A percentile compares a stretch with the other conserved stretches of the same genome.
phyloP scores from a whole-genome alignment of 2,113 vertebrate genomes.

The Fulica atra region DNA sequence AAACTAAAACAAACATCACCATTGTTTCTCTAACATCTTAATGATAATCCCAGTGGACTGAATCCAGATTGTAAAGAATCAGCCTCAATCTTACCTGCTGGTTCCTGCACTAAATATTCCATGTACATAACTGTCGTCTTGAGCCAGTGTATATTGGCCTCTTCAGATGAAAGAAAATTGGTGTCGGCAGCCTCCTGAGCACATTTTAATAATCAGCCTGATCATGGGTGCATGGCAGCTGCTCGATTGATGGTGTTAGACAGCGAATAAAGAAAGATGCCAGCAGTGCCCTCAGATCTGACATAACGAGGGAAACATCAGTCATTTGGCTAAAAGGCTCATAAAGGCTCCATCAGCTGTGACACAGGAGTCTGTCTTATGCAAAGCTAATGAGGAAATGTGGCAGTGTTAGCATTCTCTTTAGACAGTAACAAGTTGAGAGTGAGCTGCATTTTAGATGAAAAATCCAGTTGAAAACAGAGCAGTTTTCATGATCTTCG shows the following conservation, averaged over 20 bases:
- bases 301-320: constrained; percentile 81
- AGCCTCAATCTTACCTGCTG: constrained; percentile 53
- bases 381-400: constrained; percentile 80
- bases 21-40: not conserved
- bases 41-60: not conserved
- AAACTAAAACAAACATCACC: not conserved
- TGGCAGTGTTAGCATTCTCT: constrained; percentile 69
- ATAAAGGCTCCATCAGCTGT: constrained; percentile 79
- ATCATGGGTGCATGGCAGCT: constrained; percentile 79
- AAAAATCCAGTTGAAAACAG: constrained; percentile 60
- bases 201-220: constrained; percentile 82
- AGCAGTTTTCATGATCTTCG: constrained; percentile 6
- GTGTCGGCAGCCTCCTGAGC: constrained; percentile 72
- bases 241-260: constrained; percentile 79
- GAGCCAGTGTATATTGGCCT: constrained; percentile 66
- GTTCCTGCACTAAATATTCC: constrained; percentile 58
- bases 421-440: constrained; percentile 73
- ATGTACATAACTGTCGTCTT: constrained; percentile 46
- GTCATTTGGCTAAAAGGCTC: constrained; percentile 83
- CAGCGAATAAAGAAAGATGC: constrained; percentile 81
- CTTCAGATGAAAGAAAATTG: constrained; percentile 77
- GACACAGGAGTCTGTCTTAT: constrained; percentile 76
- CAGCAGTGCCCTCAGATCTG: constrained; percentile 80
- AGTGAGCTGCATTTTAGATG: constrained; percentile 69
- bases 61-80: not conserved